Evolutionary conservation across 2,113 vertebrate species (phyloP).

Genomic region (Gadus macrocephalus): DNA sequence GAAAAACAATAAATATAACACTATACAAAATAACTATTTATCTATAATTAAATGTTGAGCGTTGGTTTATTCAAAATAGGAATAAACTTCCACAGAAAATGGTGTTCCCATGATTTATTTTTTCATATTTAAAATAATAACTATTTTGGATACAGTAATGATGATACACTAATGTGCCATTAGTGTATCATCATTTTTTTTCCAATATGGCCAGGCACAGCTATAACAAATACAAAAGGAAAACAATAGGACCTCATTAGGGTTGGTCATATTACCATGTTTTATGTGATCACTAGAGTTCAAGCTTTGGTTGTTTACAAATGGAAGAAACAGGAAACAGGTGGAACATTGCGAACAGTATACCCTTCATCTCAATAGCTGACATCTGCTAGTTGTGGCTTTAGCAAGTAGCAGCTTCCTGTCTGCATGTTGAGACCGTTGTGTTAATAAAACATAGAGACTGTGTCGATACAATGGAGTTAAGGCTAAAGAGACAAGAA

Average conservation of each 20-base stretch:
- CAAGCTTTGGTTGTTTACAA: conserved; percentile 10
- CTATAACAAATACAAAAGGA: background rate
- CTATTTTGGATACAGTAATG: background rate
- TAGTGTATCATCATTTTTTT: no score
- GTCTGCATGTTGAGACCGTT: no score
- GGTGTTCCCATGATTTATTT: background rate
- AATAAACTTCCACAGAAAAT: no score
- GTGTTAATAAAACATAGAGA: background rate
- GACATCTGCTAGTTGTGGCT: background rate
- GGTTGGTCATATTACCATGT: no score
- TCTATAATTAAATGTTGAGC: background rate
- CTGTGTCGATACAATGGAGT: background rate
- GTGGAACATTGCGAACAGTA: conserved; percentile 16
- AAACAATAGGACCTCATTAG: background rate
- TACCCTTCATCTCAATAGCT: background rate
- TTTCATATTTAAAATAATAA: conserved; percentile 6
- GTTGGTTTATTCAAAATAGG: no score
- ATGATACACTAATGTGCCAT: background rate
- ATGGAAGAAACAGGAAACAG: conserved; percentile 51
- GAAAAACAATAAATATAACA: no score
- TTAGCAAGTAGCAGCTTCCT: no score
- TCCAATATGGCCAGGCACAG: background rate
- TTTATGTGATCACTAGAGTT: no score
- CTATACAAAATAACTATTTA: conserved; percentile 10
- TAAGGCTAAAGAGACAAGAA: conserved; percentile 1